These are phyloP conservation scores for Isaurus tuberculatus DNA, from an alignment of 92 coral and sea anemone genomes.

Conservation along the genomic window DNA sequence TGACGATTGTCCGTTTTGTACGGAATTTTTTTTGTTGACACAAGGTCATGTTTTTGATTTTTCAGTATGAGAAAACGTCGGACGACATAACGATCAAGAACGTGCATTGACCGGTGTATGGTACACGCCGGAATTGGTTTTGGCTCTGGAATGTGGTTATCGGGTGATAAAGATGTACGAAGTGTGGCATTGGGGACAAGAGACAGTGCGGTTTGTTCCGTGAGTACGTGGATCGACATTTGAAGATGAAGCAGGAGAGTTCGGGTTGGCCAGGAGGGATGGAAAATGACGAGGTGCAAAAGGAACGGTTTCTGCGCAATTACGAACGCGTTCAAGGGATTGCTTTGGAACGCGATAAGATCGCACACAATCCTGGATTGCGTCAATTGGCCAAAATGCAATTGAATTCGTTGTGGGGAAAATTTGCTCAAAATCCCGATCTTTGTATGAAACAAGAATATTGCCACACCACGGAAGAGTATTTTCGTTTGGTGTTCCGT, in stretches of 20 bases:
- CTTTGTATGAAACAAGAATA: too few species aligned
- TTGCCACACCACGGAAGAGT: too few species aligned
- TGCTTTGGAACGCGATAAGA: neutral
- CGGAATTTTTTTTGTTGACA: too few species aligned
- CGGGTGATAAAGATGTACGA: neutral
- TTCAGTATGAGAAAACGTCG: too few species aligned
- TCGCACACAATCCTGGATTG: neutral
- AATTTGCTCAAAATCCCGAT: neutral
- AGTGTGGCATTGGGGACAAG: neutral
- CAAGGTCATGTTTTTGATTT: too few species aligned
- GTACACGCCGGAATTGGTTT: neutral
- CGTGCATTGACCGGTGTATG: neutral
- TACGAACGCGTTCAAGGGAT: neutral
- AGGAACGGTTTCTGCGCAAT: neutral
- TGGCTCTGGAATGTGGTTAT: neutral
- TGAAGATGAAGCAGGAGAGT: neutral
- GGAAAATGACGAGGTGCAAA: neutral
- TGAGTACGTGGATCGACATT: neutral
- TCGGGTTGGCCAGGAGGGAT: neutral
- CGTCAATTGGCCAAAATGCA: neutral
- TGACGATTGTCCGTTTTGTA: too few species aligned
- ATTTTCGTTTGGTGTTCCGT: too few species aligned
- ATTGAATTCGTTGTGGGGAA: neutral
- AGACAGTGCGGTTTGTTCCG: neutral
- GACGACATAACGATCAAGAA: neutral